Percentiles rank a stretch among this genome's conserved stretches.
Evolutionary conservation across 2,113 vertebrate genomes (phyloP).

Genomic region (Paradisaea rubra): DNA sequence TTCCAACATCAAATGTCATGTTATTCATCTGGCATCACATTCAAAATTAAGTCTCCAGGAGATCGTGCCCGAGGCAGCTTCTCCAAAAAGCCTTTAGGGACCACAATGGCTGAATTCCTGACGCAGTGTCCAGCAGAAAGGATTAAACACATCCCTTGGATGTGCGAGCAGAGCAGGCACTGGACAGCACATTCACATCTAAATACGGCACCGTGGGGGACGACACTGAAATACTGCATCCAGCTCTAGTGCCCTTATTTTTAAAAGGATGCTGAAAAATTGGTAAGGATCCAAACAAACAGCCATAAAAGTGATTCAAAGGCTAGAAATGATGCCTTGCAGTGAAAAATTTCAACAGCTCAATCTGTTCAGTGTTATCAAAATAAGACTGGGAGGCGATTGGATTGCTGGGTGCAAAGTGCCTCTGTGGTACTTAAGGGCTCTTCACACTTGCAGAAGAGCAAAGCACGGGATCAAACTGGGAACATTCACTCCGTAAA

Average conservation of each 20-base stretch:
- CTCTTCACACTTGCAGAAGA: background rate
- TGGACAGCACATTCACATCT: background rate
- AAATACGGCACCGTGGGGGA: background rate
- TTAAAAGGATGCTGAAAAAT: constrained; percentile 9
- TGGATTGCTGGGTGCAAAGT: background rate
- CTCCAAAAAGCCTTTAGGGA: background rate
- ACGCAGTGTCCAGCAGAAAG: background rate
- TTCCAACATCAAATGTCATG: background rate
- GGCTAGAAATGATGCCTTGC: background rate
- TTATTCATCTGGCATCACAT: background rate
- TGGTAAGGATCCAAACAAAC: background rate
- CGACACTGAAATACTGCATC: background rate
- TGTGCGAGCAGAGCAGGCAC: background rate
- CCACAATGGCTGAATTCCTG: background rate
- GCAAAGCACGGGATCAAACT: background rate
- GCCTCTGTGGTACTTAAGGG: background rate
- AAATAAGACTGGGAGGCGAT: background rate
- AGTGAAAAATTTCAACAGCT: constrained; percentile 1
- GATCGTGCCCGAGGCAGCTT: background rate
- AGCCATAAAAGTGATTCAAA: constrained; percentile 13
- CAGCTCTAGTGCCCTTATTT: background rate
- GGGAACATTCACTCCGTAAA: background rate
- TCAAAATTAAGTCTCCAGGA: background rate
- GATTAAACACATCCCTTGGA: background rate
- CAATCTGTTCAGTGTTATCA: constrained; percentile 6